Percentiles rank a stretch among this genome's conserved stretches.
Evolutionary conservation across 2,888 invertebrate species (phyloP).

Genomic region (Heliconius hortense): DNA sequence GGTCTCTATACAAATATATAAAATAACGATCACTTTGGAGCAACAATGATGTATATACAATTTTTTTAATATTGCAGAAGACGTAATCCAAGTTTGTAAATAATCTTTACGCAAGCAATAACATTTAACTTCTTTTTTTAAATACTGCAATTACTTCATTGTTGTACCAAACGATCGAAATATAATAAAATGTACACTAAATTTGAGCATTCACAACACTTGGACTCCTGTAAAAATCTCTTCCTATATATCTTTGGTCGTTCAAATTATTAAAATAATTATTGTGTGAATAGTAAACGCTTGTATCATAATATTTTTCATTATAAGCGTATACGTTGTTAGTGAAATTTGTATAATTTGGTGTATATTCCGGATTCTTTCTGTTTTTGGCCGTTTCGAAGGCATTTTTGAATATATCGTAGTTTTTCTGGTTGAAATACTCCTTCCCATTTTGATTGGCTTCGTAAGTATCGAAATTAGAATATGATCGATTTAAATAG

Average conservation of each 20-base stretch:
- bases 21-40: background rate
- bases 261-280: conserved; percentile 59
- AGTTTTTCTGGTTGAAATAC: conserved; percentile 79
- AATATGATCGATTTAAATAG: conserved; percentile 55
- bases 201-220: conserved; percentile 72
- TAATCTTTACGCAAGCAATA: background rate
- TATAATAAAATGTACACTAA: conserved; percentile 47
- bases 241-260: conserved; percentile 67
- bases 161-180: conserved; percentile 14
- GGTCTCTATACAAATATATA: conserved; percentile 40
- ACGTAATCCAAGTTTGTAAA: background rate
- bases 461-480: conserved; percentile 47
- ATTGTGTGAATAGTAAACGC: conserved; percentile 58
- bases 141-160: background rate
- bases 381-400: conserved; percentile 76
- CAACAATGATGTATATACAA: background rate
- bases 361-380: conserved; percentile 51
- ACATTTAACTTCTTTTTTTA: background rate
- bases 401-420: conserved; percentile 82
- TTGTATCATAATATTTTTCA: conserved; percentile 59
- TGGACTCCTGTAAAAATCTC: conserved; percentile 67
- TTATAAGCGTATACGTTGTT: conserved; percentile 57
- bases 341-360: conserved; percentile 54
- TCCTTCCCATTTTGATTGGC: conserved; percentile 53
- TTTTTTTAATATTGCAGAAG: background rate